Evolutionary conservation across 30 jellyfish, hydroid and myxozoan genomes (phyloP), one percentile per base, ranked within the genome.

Genomic region (Phacellophora camtschatica): DNA sequence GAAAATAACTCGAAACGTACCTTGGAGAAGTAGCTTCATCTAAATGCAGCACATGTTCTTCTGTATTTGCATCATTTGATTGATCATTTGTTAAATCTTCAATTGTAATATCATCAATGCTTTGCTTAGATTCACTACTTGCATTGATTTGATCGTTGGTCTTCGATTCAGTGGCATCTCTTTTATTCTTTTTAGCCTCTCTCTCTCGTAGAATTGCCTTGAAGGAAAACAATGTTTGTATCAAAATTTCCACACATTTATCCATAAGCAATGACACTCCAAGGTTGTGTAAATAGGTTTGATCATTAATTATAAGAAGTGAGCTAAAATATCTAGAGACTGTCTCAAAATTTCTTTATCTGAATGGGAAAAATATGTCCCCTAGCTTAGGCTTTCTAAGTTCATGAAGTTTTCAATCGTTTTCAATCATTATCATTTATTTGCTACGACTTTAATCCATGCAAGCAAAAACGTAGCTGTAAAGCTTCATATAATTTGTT

Each of bases 161-260:
- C 19, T 63, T 48, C 7, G 61, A 58, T 42, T 84, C 78, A 53
- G 66, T 53, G 31, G 59, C 83, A 39, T 74, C 77, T 27, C 77
- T 54, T 20, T 22, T 43, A 9, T 42, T 76, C 16, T 65, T 42
- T 68, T 82, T 82, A 5, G 85, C 94, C 33, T 82, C 94, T 59
- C 94, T 39, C 16, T 74, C 94, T n/a, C 82, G 73, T 33, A 82
- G 71, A 34, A 82, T 82, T 12, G 70, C 67, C 94, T 81, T 31
- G 19, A 74, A 53, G 33, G 9, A 74, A 23, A 4, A 33, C 7
- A 33, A 35, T 5, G n/a, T 27, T n/a, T n/a, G n/a, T n/a, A n/a
- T n/a, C n/a, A n/a, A n/a, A n/a, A n/a, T n/a, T n/a, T n/a, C n/a
- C n/a, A n/a, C n/a, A n/a, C n/a, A n/a, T n/a, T n/a, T n/a, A n/a